These are phyloP conservation scores for Malacoraja senta DNA, from an alignment of 2,797 vertebrate genomes.

Conservation along the genomic window DNA sequence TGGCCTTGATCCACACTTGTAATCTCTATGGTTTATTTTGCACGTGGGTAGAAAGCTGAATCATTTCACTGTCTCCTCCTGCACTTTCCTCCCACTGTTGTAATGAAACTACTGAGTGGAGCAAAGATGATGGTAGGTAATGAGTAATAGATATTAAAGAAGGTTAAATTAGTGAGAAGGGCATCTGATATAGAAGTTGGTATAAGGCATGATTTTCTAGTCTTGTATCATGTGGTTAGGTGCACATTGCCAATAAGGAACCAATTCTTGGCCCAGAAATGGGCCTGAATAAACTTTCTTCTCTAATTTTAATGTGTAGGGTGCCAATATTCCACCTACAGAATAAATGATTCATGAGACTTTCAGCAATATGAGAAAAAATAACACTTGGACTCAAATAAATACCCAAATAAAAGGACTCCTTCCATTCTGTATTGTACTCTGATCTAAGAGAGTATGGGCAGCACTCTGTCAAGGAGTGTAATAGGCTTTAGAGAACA, in stretches of 20 bases:
- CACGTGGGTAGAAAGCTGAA: not conserved
- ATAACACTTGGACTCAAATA: not conserved
- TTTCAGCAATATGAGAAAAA: not conserved
- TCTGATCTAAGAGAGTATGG: not conserved
- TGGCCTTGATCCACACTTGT: not conserved
- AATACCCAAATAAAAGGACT: not conserved
- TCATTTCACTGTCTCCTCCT: not conserved
- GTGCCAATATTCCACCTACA: not conserved
- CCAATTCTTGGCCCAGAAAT: not conserved
- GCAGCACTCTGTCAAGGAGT: not conserved
- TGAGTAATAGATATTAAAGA: not conserved
- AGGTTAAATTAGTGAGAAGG: not conserved
- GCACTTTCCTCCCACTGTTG: not conserved
- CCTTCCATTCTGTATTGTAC: not conserved
- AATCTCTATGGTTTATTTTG: not conserved
- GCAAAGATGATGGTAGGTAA: not conserved
- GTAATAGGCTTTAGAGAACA: not conserved
- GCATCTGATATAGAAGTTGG: not conserved
- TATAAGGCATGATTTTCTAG: not conserved
- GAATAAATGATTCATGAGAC: not conserved
- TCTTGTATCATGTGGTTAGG: not conserved
- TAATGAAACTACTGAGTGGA: too few relatives aligned
- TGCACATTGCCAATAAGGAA: not conserved
- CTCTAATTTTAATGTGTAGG: not conserved
- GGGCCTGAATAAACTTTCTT: too few relatives aligned